Evolutionary conservation across 2,113 vertebrate species (phyloP), one percentile per base, ranked within the genome.

Genomic region (Protobothrops flavoviridis): DNA sequence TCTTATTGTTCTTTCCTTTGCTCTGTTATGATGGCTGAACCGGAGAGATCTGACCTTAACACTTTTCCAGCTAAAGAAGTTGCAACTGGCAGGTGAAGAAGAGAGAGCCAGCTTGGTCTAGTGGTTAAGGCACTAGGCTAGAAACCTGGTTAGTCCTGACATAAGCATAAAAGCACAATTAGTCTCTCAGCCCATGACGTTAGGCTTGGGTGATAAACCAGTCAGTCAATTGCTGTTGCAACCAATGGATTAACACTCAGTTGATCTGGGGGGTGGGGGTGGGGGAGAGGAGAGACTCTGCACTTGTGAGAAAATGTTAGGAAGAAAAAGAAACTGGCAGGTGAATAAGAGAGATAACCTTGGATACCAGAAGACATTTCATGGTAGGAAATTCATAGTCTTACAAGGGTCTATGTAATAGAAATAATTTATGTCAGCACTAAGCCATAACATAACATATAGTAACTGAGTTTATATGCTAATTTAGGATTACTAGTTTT

Each of bases 241-340:
- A 29, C 26, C 61, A 64, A 64, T 29, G 26, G 61, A 64, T 64
- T 26, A n/a, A 29, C 24, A 29, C 61, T 64, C 61, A 64, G 26
- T 64, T 64, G 26, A 64, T 11, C 26, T 12, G 3, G 11, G 3
- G 26, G 11, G 52, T 0, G 52, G 52, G 52, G 52, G 11, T 3
- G 0, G 1, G 4, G 11, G 0, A 0, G 4, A n/a, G 11, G 11
- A 64, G 11, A 64, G 4, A 64, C 61, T 3, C 26, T 64, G 26
- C 61, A 13, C 26, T 64, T 64, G 26, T 64, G 61, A 64, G 10
- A 64, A 64, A 64, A 64, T n/a, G 26, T 64, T 64, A 13, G 26
- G 26, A 64, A 64, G 61, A 29, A 64, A 64, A n/a, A 5, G 61
- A 64, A 64, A 50, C 2, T 20, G 21, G 57, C 6, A 7, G n/a